Percentiles rank a stretch among this genome's conserved stretches.
Conservation (phyloP, 2,797 vertebrate species). For the Aplochiton taeniatus region DNA sequence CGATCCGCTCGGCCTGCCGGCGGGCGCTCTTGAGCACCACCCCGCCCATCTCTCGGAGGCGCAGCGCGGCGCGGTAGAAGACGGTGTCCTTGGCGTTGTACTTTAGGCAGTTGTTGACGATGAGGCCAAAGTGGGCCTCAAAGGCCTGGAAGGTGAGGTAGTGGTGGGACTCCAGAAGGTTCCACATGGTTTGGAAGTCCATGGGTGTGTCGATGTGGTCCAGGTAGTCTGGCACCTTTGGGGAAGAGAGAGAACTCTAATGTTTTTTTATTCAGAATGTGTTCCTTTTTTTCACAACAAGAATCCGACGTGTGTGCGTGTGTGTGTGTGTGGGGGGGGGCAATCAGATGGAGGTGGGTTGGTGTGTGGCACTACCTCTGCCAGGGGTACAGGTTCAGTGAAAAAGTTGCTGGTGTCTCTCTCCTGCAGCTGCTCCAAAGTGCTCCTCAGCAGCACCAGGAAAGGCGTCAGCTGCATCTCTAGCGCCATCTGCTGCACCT, state of each 20-base stretch:
- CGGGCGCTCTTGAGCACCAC: constrained; percentile 88
- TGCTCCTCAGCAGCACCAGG: constrained; percentile 92
- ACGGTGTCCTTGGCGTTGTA: constrained; percentile 99
- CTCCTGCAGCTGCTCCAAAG: constrained; percentile 94
- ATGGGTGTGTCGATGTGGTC: constrained; percentile 98
- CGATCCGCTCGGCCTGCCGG: constrained; percentile 93
- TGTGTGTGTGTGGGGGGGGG: constrained; percentile 2
- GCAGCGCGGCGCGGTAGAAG: constrained; percentile 93
- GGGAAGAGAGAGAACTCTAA: constrained; percentile 17
- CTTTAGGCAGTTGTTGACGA: constrained; percentile 98
- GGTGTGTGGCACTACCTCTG: constrained; percentile 81
- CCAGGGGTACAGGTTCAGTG: constrained; percentile 94
- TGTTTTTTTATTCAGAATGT: background rate
- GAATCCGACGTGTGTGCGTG: background rate
- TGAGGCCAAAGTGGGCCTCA: constrained; percentile 95
- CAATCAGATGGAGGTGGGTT: background rate
- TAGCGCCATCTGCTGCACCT: constrained; percentile 93
- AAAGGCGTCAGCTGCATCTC: constrained; percentile 98
- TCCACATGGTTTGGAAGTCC: constrained; percentile 99
- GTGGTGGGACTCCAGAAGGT: constrained; percentile 91
- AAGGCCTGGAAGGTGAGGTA: constrained; percentile 97
- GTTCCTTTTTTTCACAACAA: background rate
- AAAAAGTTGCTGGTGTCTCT: constrained; percentile 98
- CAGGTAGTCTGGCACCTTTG: constrained; percentile 95
- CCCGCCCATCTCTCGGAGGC: constrained; percentile 90